A percentile compares a stretch with the other conserved stretches of the same genome.
Conservation (phyloP, 2,888 invertebrate genomes). For the Drosophila melanosoma region DNA sequence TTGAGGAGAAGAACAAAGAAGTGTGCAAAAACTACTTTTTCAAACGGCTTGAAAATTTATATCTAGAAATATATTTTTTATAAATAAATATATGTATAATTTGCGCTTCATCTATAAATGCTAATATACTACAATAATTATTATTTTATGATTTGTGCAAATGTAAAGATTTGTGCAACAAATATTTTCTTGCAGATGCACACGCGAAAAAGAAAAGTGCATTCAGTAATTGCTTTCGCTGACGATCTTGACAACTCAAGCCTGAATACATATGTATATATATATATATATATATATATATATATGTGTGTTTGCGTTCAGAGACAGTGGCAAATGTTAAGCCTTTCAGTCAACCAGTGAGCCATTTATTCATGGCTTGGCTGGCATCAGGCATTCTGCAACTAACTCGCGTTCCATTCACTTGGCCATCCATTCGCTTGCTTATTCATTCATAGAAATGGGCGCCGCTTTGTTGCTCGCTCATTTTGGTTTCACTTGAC, state of each 20-base stretch:
- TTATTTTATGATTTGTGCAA: background rate
- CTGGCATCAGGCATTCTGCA: slow-evolving; percentile 30
- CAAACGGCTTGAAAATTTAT: background rate
- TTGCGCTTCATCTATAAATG: background rate
- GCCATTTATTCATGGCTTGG: slow-evolving; percentile 50
- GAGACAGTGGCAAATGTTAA: slow-evolving; percentile 9
- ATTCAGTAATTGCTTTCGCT: slow-evolving; percentile 32
- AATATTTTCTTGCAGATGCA: slow-evolving; percentile 45
- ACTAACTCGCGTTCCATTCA: slow-evolving; percentile 19
- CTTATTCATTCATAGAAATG: slow-evolving; percentile 53
- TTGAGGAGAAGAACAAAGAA: background rate
- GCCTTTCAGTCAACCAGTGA: slow-evolving; percentile 54
- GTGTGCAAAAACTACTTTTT: background rate
- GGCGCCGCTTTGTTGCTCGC: slow-evolving; percentile 70
- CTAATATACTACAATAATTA: background rate
- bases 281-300: background rate
- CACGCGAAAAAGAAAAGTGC: slow-evolving; percentile 47
- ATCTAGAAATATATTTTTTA: background rate
- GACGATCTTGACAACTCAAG: slow-evolving; percentile 24
- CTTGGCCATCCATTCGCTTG: slow-evolving; percentile 44
- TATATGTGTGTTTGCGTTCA: slow-evolving; percentile 3
- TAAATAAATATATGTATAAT: no score
- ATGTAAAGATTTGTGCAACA: background rate
- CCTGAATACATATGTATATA: background rate
- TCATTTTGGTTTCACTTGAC: slow-evolving; percentile 74